Base-by-base conservation (phyloP, 1,140 invertebrate species). In the Zaprionus africanus region DNA sequence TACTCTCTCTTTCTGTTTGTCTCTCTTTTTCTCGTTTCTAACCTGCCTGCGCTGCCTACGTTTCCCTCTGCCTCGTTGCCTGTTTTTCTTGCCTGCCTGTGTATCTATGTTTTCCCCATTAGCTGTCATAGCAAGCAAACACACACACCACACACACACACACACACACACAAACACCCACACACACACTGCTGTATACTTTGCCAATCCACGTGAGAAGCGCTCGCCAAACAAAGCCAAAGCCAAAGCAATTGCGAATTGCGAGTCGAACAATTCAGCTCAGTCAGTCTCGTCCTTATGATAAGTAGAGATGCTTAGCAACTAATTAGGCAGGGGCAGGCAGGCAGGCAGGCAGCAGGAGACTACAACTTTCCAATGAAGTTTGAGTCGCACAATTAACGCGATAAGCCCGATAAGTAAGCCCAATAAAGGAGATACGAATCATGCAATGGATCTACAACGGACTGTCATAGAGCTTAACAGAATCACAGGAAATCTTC, bases 21-120 rank as follows among this genome's bases (percentile, higher is more conserved):
- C 11, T 24, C 13, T 7, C 24, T 63, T 15, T 49, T 24, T 17
- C 46, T 43, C 5, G 43, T 11, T 31, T 9, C n/a, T 11, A 15
- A 19, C 17, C n/a, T 13, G 11, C 57, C 43, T 11, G 22, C 43
- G 17, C 24, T 46, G 17, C 63, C 38, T 49, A 26, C 63, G 56
- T 67, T 13, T 65, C 43, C n/a, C 28, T 46, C 7, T 36, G 4
- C 38, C 1, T 53, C 38, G 11, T 34, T 57, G n/a, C 13, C n/a
- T 54, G n/a, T 31, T 22, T 17, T 66, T 13, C 53, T 67, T 34
- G 13, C 5, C 24, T 57, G 24, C 54, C 13, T 49, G 43, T 64
- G 5, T 22, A 46, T 61, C 67, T 76, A 65, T 51, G 73, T 24
- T 63, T 59, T 75, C n/a, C 58, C 65, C 66, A 75, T 75, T 70